These are phyloP conservation scores for Tangachromis dhanisi DNA, from an alignment of 2,113 vertebrate genomes.

Conservation along the genomic window DNA sequence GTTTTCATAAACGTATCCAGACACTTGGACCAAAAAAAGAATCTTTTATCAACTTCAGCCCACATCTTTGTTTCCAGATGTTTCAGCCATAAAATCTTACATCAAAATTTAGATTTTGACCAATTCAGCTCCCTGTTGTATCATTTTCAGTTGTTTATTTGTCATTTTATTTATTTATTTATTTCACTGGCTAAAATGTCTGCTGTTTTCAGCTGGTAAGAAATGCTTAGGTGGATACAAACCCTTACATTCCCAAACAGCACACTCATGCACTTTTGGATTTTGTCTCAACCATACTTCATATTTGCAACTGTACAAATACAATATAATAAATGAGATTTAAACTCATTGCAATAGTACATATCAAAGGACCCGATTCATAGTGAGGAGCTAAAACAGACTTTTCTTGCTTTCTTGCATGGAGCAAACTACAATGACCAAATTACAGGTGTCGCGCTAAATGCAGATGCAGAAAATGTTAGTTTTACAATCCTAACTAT, in stretches of 20 bases:
- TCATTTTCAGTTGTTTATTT: not conserved
- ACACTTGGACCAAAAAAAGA: not conserved
- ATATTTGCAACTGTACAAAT: not conserved
- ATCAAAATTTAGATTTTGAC: not conserved
- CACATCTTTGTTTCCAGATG: not conserved
- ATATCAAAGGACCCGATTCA: not conserved
- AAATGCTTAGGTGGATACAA: not conserved
- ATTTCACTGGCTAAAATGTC: not conserved
- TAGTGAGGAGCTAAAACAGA: not conserved
- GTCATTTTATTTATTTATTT: not conserved
- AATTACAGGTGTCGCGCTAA: not conserved
- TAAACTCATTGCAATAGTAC: not conserved
- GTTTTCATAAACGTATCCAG: not conserved
- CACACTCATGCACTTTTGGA: not conserved
- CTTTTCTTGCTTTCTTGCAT: not conserved
- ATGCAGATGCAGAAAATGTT: not conserved
- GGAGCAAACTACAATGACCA: not conserved
- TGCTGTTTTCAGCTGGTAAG: not conserved
- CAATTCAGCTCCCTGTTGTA: not conserved
- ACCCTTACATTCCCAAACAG: not conserved
- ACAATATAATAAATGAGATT: not conserved
- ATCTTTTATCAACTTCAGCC: not conserved
- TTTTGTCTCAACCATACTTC: not conserved
- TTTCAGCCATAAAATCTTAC: not conserved
- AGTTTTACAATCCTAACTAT: not conserved